A percentile compares a stretch with the other conserved stretches of the same genome.
Conservation (phyloP, 2,797 vertebrate species). For the Erethizon dorsatum region DNA sequence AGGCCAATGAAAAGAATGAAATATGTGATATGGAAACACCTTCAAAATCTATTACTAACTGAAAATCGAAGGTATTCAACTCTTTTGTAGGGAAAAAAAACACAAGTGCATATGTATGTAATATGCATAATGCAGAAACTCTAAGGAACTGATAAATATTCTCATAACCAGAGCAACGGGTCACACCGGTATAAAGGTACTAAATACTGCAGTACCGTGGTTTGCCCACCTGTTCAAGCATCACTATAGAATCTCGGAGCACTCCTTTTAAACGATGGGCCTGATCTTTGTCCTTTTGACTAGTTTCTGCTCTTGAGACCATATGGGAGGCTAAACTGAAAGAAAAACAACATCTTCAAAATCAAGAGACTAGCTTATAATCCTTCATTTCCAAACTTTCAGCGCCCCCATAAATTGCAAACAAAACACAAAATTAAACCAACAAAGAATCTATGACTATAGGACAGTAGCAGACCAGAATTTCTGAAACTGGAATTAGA, state of each 20-base stretch:
- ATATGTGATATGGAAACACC: constrained; percentile 29
- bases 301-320: constrained; percentile 87
- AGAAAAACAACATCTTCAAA: constrained; percentile 75
- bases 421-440: constrained; percentile 60
- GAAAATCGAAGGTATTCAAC: background rate
- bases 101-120: background rate
- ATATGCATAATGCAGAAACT: constrained; percentile 27
- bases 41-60: constrained; percentile 41
- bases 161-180: background rate
- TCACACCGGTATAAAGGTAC: background rate
- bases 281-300: constrained; percentile 88
- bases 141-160: background rate
- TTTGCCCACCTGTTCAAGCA: constrained; percentile 95
- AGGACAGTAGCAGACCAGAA: background rate
- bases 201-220: background rate
- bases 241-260: constrained; percentile 95
- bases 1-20: constrained; percentile 30
- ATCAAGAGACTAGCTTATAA: background rate
- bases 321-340: constrained; percentile 91
- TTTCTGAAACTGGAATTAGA: constrained; percentile 46
- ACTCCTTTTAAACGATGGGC: constrained; percentile 92
- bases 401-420: constrained; percentile 12
- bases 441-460: background rate
- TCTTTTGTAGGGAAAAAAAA: background rate
- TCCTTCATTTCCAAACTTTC: constrained; percentile 54